phyloP scores from a whole-genome alignment of 53 echinoderm and acorn worm genomes.

The Patiria pectinifera region DNA sequence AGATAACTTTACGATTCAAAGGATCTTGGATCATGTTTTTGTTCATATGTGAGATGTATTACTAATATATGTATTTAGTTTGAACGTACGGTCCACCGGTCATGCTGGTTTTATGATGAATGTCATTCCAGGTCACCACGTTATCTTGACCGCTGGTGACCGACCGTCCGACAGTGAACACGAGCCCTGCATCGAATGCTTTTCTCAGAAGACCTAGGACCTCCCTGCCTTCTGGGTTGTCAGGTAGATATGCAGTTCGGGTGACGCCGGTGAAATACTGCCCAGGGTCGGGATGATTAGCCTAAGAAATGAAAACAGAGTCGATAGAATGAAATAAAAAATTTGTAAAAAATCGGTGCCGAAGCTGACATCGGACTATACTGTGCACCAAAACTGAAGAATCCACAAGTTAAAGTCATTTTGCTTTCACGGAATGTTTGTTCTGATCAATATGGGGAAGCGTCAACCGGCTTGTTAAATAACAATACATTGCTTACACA shows the following conservation, averaged over 20 bases:
- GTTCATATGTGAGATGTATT: no score
- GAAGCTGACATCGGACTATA: no score
- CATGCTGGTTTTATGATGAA: conserved; percentile 66
- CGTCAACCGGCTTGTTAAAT: no score
- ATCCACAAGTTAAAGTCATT: no score
- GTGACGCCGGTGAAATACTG: conserved; percentile 21
- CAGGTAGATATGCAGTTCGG: conserved; percentile 58
- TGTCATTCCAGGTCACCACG: conserved; percentile 66
- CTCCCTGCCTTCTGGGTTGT: conserved; percentile 54
- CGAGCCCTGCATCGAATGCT: conserved; percentile 60
- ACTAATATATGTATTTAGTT: no score
- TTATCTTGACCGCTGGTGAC: conserved; percentile 47
- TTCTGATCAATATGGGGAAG: no score
- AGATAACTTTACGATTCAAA: no score
- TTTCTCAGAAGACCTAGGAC: conserved; percentile 44
- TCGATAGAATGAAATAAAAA: background rate
- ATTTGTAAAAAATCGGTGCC: background rate
- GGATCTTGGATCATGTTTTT: no score
- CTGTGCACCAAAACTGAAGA: no score
- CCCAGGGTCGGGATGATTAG: conserved; percentile 54
- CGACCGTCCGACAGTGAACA: conserved; percentile 61
- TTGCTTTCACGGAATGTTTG: no score
- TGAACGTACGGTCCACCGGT: conserved; percentile 54
- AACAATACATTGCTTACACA: no score
- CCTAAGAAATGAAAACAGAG: background rate